Evolutionary conservation across 2,113 vertebrate genomes (phyloP), one percentile per base, ranked within the genome.

Genomic region (Lepus europaeus): DNA sequence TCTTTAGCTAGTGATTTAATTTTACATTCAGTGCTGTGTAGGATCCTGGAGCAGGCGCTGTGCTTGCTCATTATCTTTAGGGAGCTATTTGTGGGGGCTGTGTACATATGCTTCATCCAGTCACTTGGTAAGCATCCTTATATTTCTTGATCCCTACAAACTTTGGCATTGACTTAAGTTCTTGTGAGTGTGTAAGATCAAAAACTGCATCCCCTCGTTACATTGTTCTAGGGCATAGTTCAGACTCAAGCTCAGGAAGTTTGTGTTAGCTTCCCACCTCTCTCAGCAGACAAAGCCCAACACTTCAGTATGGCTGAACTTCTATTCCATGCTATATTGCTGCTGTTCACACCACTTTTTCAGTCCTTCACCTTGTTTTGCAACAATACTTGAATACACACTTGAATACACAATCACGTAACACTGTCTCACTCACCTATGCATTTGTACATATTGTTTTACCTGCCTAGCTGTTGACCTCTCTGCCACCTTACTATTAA

Each of bases 21-120:
- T 86, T 70, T 89, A 80, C 89, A 89, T 95, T 93, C 70, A 82
- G 96, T 69, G 72, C 87, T 59, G n/a, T 72, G 94, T 90, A 95
- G 91, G 86, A 63, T 80, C 92, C 51, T 68, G 36, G 70, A 93
- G 73, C 49, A 81, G 36, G 72, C 64, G 91, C 36, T 83, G 90
- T 94, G 45, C 61, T 92, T 85, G 61, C 82, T 96, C 72, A 93
- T 96, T 92, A 72, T 90, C 82, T 94, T 81, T 82, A 82, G 64
- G n/a, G 51, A 66, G 88, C 74, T 86, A 56, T 70, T 91, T 92
- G 76, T 93, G 95, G 92, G 91, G 91, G 89, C 61, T 83, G 45
- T 63, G 64, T 79, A 74, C 85, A 92, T 91, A 96, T 84, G 95
- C 63, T 89, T 85, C 59, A 78, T 83, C 90, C 51, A 78, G 33